Percentiles rank a stretch among this genome's conserved stretches.
phyloP scores from a whole-genome alignment of 92 coral and sea anemone species.

The Palythoa grandis region DNA sequence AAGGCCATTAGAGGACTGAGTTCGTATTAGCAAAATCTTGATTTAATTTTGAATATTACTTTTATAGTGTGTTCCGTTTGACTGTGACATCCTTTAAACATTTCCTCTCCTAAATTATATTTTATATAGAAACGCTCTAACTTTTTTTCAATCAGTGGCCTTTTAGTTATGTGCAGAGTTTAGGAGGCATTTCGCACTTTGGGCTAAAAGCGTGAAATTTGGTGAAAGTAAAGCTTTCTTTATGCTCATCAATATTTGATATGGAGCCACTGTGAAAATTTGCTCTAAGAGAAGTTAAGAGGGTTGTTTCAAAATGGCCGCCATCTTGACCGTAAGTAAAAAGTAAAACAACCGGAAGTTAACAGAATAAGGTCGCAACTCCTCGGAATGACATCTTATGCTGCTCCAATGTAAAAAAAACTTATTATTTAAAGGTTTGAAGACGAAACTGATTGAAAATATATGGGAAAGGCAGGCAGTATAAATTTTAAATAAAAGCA shows the following conservation, averaged over 20 bases:
- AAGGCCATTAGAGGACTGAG: too few species aligned
- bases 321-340: not conserved
- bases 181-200: not conserved
- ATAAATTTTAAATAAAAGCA: too few species aligned
- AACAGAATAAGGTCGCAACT: not conserved
- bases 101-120: too few species aligned
- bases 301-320: not conserved
- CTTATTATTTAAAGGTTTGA: not conserved
- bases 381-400: not conserved
- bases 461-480: not conserved
- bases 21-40: too few species aligned
- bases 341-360: not conserved
- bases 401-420: not conserved
- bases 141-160: too few species aligned
- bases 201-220: not conserved
- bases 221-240: not conserved
- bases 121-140: too few species aligned
- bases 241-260: not conserved
- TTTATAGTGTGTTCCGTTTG: too few species aligned
- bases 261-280: constrained; percentile 6
- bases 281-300: not conserved
- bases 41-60: too few species aligned
- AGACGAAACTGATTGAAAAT: not conserved
- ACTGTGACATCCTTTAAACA: too few species aligned
- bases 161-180: too few species aligned